These are phyloP conservation scores for Gryllus bimaculatus DNA, from an alignment of 1,140 invertebrate genomes.

Conservation along the genomic window DNA sequence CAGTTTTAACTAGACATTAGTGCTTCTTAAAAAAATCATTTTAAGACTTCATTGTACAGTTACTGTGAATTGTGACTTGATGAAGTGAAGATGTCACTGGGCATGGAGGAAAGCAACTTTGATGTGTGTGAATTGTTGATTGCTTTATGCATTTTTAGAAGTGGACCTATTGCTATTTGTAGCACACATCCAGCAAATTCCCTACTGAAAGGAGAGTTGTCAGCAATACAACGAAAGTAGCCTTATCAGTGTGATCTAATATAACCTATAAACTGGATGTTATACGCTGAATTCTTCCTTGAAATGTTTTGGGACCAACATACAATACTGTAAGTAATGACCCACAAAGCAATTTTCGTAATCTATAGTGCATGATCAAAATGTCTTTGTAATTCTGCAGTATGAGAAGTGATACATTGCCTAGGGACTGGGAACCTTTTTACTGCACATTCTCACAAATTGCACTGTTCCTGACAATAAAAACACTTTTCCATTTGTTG, in stretches of 20 bases:
- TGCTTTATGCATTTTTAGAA: slow-evolving; percentile 1
- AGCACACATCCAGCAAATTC: background rate
- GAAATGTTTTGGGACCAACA: background rate
- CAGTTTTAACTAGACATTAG: background rate
- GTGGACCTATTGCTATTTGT: slow-evolving; percentile 1
- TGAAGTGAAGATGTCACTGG: background rate
- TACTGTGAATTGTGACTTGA: background rate
- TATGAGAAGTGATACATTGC: background rate
- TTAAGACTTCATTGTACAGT: background rate
- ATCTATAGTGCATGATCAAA: slow-evolving; percentile 1
- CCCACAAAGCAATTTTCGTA: background rate
- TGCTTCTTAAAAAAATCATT: background rate
- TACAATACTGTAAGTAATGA: background rate
- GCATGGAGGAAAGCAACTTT: background rate
- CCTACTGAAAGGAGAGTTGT: background rate
- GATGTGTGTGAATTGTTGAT: background rate
- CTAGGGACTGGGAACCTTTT: background rate
- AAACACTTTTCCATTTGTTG: background rate
- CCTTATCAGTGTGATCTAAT: background rate
- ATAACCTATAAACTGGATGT: slow-evolving; percentile 5
- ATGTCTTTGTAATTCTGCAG: background rate
- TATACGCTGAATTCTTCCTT: slow-evolving; percentile 1
- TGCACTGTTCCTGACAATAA: slow-evolving; percentile 1
- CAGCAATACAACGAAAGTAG: slow-evolving; percentile 4
- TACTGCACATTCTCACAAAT: slow-evolving; percentile 4